Evolutionary conservation across 2,888 invertebrate species (phyloP).

Genomic region (Homarus gammarus): DNA sequence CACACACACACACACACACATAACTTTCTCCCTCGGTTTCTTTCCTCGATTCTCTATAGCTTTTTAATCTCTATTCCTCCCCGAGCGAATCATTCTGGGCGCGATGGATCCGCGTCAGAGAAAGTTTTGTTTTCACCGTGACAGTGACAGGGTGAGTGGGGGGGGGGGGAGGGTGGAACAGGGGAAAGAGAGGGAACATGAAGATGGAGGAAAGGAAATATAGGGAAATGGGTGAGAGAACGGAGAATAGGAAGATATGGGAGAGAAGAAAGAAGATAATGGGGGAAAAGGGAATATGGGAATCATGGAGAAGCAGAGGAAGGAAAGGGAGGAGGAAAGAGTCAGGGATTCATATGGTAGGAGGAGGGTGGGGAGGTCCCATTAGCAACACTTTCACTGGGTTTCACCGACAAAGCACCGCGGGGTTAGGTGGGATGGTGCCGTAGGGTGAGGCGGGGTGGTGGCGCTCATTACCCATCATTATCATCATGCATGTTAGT

Average conservation of each 20-base stretch:
- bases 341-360: no score
- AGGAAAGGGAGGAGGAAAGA: neutral
- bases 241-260: neutral
- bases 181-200: neutral
- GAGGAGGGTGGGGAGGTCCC: no score
- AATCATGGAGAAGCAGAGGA: neutral
- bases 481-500: no score
- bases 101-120: constrained; percentile 8
- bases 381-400: no score
- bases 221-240: no score
- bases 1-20: no score
- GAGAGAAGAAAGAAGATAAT: no score
- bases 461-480: no score
- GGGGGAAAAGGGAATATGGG: no score
- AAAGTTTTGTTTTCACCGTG: constrained; percentile 27
- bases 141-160: constrained; percentile 7
- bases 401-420: no score
- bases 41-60: neutral
- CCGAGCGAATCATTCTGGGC: neutral
- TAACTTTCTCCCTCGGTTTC: constrained; percentile 17
- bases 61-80: neutral
- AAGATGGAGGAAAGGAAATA: neutral
- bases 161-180: neutral
- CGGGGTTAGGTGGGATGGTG: no score
- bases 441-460: no score